Evolutionary conservation across 2,797 vertebrate genomes (phyloP).

Genomic region (Lagorchestes hirsutus): DNA sequence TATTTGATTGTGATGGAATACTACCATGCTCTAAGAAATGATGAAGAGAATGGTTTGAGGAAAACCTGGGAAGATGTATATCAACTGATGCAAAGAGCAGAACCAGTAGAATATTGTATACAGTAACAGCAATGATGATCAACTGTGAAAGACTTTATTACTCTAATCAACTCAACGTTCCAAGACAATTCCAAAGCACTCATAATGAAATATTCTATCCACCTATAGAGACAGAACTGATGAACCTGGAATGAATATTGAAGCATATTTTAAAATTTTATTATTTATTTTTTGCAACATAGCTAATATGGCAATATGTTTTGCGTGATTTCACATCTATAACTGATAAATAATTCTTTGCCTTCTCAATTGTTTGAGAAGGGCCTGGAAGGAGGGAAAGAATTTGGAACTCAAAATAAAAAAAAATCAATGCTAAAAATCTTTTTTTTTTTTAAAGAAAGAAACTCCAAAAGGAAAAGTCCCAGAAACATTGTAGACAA

Average conservation of each 20-base stretch:
- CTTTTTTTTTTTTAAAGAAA: background rate
- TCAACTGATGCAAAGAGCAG: background rate
- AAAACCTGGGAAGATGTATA: background rate
- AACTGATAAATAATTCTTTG: background rate
- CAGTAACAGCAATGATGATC: background rate
- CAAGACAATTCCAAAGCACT: background rate
- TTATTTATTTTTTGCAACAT: background rate
- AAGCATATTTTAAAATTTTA: background rate
- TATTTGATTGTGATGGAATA: background rate
- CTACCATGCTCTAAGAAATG: background rate
- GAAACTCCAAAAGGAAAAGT: background rate
- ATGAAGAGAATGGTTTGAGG: background rate
- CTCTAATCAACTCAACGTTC: background rate
- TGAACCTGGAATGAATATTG: background rate
- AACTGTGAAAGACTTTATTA: background rate
- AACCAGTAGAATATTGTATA: background rate
- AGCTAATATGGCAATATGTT: background rate
- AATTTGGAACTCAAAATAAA: background rate
- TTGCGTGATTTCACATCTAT: background rate
- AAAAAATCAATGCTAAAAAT: background rate
- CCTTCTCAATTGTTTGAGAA: background rate
- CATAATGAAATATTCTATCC: background rate
- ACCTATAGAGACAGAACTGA: background rate
- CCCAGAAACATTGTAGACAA: background rate
- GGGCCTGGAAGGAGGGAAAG: background rate